A percentile compares a stretch with the other conserved stretches of the same genome.
Conservation (phyloP, 1,140 invertebrate species). For the Dendroctonus valens region DNA sequence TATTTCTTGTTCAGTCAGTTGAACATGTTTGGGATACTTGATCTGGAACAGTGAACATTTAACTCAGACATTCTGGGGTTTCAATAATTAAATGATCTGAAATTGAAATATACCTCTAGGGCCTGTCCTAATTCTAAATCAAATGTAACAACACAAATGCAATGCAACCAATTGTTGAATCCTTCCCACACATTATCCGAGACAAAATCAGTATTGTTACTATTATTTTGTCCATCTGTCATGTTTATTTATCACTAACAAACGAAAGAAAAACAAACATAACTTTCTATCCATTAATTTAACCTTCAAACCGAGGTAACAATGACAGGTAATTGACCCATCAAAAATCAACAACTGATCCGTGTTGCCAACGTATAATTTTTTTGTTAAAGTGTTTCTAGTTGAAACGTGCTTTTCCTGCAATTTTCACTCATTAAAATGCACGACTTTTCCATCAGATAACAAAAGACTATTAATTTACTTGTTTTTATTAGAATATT, state of each 20-base stretch:
- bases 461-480: no score
- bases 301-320: no score
- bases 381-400: no score
- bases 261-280: conserved; percentile 31
- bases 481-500: no score
- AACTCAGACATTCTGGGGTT: not conserved
- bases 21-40: conserved; percentile 81
- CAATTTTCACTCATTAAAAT: no score
- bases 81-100: conserved; percentile 8
- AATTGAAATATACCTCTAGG: conserved; percentile 70
- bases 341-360: no score
- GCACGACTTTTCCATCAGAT: no score
- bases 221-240: conserved; percentile 34
- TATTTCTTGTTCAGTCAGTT: conserved; percentile 89
- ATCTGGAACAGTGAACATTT: conserved; percentile 55
- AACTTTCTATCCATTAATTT: not conserved
- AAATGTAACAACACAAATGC: conserved; percentile 96
- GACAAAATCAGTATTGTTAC: conserved; percentile 21
- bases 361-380: no score
- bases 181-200: conserved; percentile 32
- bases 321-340: no score
- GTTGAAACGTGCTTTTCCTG: no score
- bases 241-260: conserved; percentile 33
- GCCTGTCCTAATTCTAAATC: conserved; percentile 97
- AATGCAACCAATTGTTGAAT: conserved; percentile 94